Conservation (phyloP, 2,888 invertebrate species). For the Tanytarsus gracilentus region DNA sequence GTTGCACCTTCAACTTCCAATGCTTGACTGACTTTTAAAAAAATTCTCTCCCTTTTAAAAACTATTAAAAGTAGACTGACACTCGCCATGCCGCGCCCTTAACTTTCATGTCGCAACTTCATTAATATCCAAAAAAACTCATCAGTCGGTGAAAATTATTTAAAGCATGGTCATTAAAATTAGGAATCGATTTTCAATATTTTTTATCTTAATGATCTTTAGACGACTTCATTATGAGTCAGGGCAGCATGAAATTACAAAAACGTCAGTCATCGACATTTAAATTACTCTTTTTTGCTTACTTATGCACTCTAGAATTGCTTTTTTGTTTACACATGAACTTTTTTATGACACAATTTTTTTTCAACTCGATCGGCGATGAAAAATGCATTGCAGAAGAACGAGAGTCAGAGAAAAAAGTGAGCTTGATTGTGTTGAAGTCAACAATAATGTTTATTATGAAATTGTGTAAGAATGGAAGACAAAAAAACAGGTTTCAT, state of each 20-base stretch:
- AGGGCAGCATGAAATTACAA: neutral
- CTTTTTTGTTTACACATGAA: neutral
- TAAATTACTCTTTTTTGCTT: neutral
- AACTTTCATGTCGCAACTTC: no score
- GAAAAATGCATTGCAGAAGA: slow-evolving; percentile 6
- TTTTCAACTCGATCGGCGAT: neutral
- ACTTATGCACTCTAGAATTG: neutral
- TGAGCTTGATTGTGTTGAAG: neutral
- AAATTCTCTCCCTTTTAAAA: no score
- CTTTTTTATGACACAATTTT: slow-evolving; percentile 13
- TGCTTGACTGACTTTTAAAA: no score
- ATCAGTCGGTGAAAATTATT: no score
- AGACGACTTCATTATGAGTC: neutral
- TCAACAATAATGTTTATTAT: no score
- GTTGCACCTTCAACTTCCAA: no score
- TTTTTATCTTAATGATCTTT: neutral
- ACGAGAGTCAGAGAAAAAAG: slow-evolving; percentile 7
- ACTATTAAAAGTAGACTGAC: no score
- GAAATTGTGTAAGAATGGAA: no score
- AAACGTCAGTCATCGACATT: neutral
- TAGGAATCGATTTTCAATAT: no score
- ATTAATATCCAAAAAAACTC: no score
- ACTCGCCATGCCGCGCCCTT: no score
- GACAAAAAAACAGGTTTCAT: slow-evolving; percentile 15
- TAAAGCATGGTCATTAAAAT: no score